A percentile compares a stretch with the other conserved stretches of the same genome.
Conservation (phyloP, 1,140 invertebrate species). For the Aphelinus atriplicis region DNA sequence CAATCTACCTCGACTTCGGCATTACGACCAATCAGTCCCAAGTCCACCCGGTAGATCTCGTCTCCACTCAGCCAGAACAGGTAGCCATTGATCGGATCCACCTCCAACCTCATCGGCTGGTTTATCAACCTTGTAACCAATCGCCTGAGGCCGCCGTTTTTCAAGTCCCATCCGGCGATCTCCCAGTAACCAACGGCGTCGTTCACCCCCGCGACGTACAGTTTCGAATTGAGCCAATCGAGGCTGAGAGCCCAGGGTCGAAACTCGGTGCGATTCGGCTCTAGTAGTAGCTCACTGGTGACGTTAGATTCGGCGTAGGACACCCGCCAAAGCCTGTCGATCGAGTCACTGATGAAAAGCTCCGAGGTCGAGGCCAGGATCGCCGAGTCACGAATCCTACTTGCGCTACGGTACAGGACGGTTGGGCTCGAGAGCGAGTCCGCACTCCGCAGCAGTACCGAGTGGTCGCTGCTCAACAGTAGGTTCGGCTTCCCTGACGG, state of each 20-base stretch:
- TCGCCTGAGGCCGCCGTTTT: constrained; percentile 75
- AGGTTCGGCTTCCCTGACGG: constrained; percentile 74
- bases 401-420: constrained; percentile 65
- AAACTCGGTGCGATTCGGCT: constrained; percentile 69
- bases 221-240: constrained; percentile 86
- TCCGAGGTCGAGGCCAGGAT: constrained; percentile 76
- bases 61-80: constrained; percentile 80
- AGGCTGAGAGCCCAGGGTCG: constrained; percentile 77
- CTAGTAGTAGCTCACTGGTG: constrained; percentile 66
- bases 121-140: constrained; percentile 74
- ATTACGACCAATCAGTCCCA: constrained; percentile 77
- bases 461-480: constrained; percentile 75
- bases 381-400: constrained; percentile 71
- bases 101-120: constrained; percentile 80
- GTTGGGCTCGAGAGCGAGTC: constrained; percentile 74
- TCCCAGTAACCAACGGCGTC: constrained; percentile 72
- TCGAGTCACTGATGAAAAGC: constrained; percentile 80
- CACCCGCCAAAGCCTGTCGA: constrained; percentile 70
- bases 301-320: constrained; percentile 61
- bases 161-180: constrained; percentile 77
- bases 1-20: constrained; percentile 68
- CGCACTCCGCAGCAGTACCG: constrained; percentile 75
- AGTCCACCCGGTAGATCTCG: constrained; percentile 82
- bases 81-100: constrained; percentile 93
- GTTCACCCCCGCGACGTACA: constrained; percentile 80